Evolutionary conservation across 2,888 invertebrate genomes (phyloP).

Genomic region (Ennomos fuscantarius): DNA sequence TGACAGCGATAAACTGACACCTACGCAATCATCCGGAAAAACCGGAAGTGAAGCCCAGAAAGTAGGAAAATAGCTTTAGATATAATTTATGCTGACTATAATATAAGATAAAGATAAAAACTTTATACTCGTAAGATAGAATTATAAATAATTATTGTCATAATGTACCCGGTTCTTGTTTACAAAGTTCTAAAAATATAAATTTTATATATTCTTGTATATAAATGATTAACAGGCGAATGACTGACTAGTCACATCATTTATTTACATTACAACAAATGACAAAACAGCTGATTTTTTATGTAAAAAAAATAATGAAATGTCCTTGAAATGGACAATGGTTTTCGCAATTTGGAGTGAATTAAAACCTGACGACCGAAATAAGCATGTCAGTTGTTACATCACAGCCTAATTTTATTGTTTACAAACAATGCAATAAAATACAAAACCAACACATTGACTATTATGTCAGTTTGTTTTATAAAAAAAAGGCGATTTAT

Average conservation of each 20-base stretch:
- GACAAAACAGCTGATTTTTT: too few species aligned
- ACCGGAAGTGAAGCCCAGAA: constrained; percentile 17
- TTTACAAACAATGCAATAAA: constrained; percentile 29
- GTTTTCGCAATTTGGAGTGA: constrained; percentile 12
- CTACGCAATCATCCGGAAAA: constrained; percentile 5
- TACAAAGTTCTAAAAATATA: too few species aligned
- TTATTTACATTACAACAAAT: too few species aligned
- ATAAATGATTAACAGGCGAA: too few species aligned
- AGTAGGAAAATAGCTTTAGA: neutral
- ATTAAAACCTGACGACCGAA: constrained; percentile 14
- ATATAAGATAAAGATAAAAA: too few species aligned
- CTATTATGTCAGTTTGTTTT: neutral
- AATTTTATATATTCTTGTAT: too few species aligned
- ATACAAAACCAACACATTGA: neutral
- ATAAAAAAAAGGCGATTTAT: too few species aligned
- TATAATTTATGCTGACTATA: too few species aligned
- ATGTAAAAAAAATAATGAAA: neutral
- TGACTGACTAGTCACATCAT: too few species aligned
- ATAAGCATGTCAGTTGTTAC: constrained; percentile 8
- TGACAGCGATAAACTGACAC: constrained; percentile 7
- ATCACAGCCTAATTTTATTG: constrained; percentile 22
- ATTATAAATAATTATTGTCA: too few species aligned
- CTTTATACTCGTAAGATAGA: too few species aligned
- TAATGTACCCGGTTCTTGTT: too few species aligned
- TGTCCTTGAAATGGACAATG: constrained; percentile 22